These are phyloP conservation scores for Akabosia matsudoensis DNA, from an alignment of 1,140 invertebrate species.

Conservation along the genomic window DNA sequence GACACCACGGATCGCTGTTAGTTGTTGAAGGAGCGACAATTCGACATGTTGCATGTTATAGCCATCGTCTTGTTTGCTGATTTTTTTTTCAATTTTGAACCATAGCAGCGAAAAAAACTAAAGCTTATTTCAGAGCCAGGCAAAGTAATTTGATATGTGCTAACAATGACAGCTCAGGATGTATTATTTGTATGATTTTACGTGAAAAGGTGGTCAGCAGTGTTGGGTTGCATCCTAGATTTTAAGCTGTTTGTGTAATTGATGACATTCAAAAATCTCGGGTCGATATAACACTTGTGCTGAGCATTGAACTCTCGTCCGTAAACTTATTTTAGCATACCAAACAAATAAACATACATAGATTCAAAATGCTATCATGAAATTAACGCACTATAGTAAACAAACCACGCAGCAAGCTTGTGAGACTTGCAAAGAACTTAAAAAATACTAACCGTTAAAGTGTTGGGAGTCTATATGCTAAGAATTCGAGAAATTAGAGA, in stretches of 20 bases:
- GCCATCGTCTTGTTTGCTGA: background rate
- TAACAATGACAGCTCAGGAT: no score
- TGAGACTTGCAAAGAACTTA: no score
- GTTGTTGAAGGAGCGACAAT: background rate
- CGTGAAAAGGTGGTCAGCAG: background rate
- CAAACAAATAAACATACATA: background rate
- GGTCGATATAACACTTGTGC: background rate
- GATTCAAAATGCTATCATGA: background rate
- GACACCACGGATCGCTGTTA: background rate
- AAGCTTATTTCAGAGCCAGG: background rate
- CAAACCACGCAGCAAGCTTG: no score
- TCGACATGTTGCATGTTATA: background rate
- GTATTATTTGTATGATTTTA: background rate
- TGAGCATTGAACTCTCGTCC: background rate
- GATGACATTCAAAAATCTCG: background rate
- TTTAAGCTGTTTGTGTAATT: background rate
- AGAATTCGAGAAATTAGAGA: no score
- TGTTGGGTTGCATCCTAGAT: background rate
- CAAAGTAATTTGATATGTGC: background rate
- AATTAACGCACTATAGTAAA: no score
- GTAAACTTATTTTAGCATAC: background rate
- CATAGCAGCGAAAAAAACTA: background rate
- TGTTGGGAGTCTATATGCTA: no score
- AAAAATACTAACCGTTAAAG: no score
- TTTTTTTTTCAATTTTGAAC: background rate